Evolutionary conservation across 2,888 invertebrate species (phyloP).

Genomic region (Drosophila kuntzei): DNA sequence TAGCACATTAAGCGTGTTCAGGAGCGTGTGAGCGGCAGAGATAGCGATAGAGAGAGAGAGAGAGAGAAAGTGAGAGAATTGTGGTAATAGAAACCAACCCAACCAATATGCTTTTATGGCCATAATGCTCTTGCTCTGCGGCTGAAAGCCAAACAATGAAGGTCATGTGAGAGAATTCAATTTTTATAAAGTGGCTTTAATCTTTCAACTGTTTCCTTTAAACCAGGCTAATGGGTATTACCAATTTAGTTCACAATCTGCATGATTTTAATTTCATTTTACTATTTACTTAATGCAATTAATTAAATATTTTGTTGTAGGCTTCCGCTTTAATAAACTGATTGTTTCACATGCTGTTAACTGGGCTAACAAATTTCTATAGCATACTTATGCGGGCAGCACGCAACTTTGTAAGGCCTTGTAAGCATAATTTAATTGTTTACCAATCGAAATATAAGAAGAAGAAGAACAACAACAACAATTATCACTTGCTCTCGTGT

Average conservation of each 20-base stretch:
- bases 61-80: background rate
- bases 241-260: background rate
- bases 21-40: background rate
- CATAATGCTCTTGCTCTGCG: conserved; percentile 33
- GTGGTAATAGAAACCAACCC: background rate
- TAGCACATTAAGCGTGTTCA: conserved; percentile 51
- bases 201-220: background rate
- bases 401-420: conserved; percentile 24
- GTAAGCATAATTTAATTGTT: conserved; percentile 70
- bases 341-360: conserved; percentile 6
- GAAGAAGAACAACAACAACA: conserved; percentile 23
- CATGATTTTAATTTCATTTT: background rate
- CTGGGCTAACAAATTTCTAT: conserved; percentile 21
- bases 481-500: conserved; percentile 49
- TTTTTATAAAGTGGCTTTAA: conserved; percentile 4
- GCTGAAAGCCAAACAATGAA: conserved; percentile 31
- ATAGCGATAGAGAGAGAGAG: background rate
- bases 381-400: conserved; percentile 54
- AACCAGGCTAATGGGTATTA: background rate
- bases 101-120: conserved; percentile 37
- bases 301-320: background rate
- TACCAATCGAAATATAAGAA: conserved; percentile 53
- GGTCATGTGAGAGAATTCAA: conserved; percentile 33
- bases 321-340: conserved; percentile 4
- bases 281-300: conserved; percentile 4